phyloP scores from a whole-genome alignment of 2,888 invertebrate genomes.

The Entomobrya multifasciata region DNA sequence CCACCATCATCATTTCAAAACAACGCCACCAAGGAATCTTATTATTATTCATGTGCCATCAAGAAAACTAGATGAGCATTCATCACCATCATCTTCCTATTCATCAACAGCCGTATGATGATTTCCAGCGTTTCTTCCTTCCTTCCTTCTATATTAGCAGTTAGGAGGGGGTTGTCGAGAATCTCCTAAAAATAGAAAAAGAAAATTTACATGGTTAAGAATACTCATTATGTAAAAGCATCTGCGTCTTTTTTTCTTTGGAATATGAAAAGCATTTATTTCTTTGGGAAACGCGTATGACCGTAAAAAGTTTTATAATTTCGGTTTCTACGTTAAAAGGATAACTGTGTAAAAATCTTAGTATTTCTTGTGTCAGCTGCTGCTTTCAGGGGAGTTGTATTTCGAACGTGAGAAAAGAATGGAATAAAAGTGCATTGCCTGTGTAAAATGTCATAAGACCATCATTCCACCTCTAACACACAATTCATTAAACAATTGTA shows the following conservation, averaged over 20 bases:
- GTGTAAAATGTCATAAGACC: background rate
- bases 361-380: background rate
- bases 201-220: no score
- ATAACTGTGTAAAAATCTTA: no score
- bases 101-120: no score
- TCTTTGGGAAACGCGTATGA: no score
- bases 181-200: conserved; percentile 65
- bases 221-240: no score
- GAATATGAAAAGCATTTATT: no score
- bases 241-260: no score
- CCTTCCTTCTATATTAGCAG: background rate
- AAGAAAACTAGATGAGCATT: background rate
- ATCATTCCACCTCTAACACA: background rate
- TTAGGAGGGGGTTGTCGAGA: conserved; percentile 26
- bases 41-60: background rate
- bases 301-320: background rate
- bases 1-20: background rate
- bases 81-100: background rate
- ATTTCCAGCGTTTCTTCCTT: no score
- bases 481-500: conserved; percentile 32
- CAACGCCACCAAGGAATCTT: background rate
- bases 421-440: background rate
- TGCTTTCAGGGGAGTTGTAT: background rate
- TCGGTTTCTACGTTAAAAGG: background rate
- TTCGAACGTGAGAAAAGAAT: no score